Evolutionary conservation across 2,888 invertebrate species (phyloP), one percentile per base, ranked within the genome.

Genomic region (Taphrorychus bicolor): DNA sequence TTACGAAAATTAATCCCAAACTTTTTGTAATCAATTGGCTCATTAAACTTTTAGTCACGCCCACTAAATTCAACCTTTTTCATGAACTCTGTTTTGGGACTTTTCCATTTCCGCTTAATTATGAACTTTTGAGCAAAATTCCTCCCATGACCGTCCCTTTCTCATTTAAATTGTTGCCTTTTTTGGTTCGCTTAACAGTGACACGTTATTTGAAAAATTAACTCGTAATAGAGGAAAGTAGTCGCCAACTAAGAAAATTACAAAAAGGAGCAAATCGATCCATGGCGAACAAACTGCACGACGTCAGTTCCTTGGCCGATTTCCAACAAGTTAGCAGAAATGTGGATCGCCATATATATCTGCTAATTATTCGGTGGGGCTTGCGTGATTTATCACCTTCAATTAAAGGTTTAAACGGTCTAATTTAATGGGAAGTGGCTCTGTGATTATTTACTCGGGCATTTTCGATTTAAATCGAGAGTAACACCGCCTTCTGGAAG

Each of bases 311-410:
- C 66, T 66, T 66, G 66, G 66, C 66, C 19, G n/a, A 23, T 49
- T 24, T 66, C 60, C 60, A 66, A 52, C 32, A 51, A 32, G 57
- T 57, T 48, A 19, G 59, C 59, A 48, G 60, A 65, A 65, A 41
- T 59, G 22, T 24, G 19, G 49, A 40, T 18, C 42, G 16, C 24
- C 53, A 21, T 56, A 48, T 54, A 52, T 48, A 52, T 57, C 40
- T 49, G 57, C 58, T 58, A 67, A 67, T 67, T 67, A 67, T 61
- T 67, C 62, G 54, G 41, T 42, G 24, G 58, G 42, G 45, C 21
- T 53, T 57, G 67, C 57, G 42, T 61, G 67, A 62, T 67, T 67
- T 67, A 61, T 67, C 56, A 63, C 67, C 58, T 67, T 63, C 61
- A 63, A 62, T 67, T 67, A 66, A 56, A 61, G 60, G 56, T 60